Percentiles rank a stretch among this genome's conserved stretches.
Evolutionary conservation across 2,113 vertebrate genomes (phyloP).

Genomic region (Hemicordylus capensis): DNA sequence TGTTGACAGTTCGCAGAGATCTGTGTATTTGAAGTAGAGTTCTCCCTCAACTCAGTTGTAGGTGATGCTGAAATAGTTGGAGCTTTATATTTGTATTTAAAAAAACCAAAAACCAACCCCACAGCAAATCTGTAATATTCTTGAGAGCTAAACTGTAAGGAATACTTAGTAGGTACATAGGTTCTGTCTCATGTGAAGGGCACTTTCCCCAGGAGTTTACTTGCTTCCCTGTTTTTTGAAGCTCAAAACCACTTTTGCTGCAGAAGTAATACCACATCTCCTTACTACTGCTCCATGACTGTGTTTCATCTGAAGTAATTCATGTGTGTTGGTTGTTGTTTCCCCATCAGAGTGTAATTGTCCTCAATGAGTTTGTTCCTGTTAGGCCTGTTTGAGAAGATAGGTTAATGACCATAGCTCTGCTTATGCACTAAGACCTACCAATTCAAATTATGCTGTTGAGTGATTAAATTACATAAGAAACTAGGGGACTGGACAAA

Average conservation of each 20-base stretch:
- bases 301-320: not conserved
- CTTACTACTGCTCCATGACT: not conserved
- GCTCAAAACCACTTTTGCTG: constrained; percentile 2
- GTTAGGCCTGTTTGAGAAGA: constrained; percentile 22
- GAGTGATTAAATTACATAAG: not conserved
- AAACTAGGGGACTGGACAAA: not conserved
- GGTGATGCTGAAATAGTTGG: not conserved
- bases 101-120: not conserved
- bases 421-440: not conserved
- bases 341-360: constrained; percentile 18
- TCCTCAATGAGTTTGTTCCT: constrained; percentile 14
- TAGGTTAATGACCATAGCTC: not conserved
- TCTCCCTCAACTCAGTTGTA: not conserved
- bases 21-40: not conserved
- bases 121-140: not conserved
- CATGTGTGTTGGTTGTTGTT: constrained; percentile 10
- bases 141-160: not conserved
- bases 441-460: not conserved
- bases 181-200: not conserved
- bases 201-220: not conserved
- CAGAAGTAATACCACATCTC: not conserved
- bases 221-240: constrained; percentile 24
- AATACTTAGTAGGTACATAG: not conserved
- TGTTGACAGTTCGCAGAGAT: not conserved
- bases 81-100: not conserved